A percentile compares a stretch with the other conserved stretches of the same genome.
Conservation (phyloP, 1,140 invertebrate genomes). For the Trialeurodes vaporariorum region DNA sequence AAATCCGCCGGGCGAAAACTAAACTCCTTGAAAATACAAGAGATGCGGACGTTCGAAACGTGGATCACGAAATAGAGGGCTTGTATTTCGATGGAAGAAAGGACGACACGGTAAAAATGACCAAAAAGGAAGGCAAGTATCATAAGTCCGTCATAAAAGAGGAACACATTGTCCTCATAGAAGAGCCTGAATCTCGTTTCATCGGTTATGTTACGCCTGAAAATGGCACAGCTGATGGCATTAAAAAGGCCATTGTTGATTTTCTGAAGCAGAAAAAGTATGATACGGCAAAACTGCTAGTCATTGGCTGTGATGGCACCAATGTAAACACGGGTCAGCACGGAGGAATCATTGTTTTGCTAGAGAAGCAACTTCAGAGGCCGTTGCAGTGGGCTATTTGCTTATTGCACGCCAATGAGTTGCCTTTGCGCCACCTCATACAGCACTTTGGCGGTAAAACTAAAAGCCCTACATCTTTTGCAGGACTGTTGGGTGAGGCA, state of each 20-base stretch:
- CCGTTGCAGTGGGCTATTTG: constrained; percentile 11
- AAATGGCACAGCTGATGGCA: constrained; percentile 18
- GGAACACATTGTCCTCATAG: constrained; percentile 24
- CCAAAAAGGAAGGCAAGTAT: constrained; percentile 22
- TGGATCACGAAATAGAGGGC: constrained; percentile 1
- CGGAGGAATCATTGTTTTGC: constrained; percentile 8
- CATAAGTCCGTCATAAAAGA: constrained; percentile 17
- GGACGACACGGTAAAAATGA: constrained; percentile 2
- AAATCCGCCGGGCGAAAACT: no score
- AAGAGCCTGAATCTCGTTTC: constrained; percentile 25
- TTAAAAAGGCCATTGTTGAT: no score
- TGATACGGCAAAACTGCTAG: constrained; percentile 2
- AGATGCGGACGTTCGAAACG: no score
- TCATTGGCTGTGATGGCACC: constrained; percentile 15
- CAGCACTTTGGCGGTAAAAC: not conserved
- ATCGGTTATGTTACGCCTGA: constrained; percentile 22
- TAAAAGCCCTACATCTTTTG: not conserved
- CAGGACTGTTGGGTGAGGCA: not conserved
- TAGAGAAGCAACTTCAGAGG: constrained; percentile 12
- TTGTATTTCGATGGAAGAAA: constrained; percentile 8
- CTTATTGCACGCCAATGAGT: not conserved
- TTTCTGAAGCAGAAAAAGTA: not conserved
- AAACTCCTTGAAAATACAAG: no score
- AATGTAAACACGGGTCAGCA: constrained; percentile 10
- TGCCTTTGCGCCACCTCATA: not conserved